A percentile compares a stretch with the other conserved stretches of the same genome.
Conservation (phyloP, 2,113 vertebrate species). For the Hydrochoerus hydrochaeris region DNA sequence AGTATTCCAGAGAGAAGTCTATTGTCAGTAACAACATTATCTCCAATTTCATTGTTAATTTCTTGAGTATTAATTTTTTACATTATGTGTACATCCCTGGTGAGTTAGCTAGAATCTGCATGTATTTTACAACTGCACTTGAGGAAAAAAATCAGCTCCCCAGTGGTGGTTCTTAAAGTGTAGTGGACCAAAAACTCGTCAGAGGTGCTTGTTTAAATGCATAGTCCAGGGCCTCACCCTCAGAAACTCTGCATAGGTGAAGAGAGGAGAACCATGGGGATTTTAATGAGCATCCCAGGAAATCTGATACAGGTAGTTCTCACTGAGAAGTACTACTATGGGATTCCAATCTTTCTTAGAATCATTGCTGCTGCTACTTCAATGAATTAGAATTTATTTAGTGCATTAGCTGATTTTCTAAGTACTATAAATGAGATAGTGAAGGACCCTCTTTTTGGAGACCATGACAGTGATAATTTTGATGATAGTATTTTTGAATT, state of each 20-base stretch:
- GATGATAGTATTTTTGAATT: background rate
- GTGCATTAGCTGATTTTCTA: background rate
- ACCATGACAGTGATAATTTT: background rate
- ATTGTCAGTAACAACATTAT: background rate
- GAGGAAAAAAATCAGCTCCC: background rate
- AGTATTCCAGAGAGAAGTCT: background rate
- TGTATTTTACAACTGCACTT: constrained; percentile 11
- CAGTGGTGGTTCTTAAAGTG: background rate
- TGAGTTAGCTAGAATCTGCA: background rate
- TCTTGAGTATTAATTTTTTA: background rate
- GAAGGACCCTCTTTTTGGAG: background rate
- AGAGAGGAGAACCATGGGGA: background rate
- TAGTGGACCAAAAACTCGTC: background rate
- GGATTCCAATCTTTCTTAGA: background rate
- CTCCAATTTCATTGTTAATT: constrained; percentile 2
- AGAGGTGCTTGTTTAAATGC: background rate
- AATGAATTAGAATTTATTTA: background rate
- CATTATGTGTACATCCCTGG: background rate
- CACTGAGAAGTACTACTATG: background rate
- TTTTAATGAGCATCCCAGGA: background rate
- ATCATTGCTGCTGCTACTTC: background rate
- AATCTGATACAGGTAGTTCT: background rate
- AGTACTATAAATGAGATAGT: background rate
- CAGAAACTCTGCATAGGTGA: background rate
- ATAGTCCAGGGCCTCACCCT: background rate